Percentiles rank a stretch among this genome's conserved stretches.
Conservation (phyloP, 92 coral and sea anemone genomes). For the Micromussa lordhowensis region DNA sequence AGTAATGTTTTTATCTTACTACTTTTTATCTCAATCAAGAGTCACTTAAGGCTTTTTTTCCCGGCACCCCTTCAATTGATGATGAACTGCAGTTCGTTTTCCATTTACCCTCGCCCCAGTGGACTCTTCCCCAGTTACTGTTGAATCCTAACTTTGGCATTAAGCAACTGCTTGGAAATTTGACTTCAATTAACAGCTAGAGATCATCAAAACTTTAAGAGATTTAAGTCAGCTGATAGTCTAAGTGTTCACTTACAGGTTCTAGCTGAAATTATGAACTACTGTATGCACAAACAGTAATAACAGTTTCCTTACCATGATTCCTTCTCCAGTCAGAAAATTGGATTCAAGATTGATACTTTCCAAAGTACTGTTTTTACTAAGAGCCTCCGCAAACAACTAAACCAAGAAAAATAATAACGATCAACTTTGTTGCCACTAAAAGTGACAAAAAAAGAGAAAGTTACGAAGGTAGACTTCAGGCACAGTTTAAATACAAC, state of each 20-base stretch:
- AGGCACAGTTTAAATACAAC: too few species aligned
- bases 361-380: conserved; percentile 73
- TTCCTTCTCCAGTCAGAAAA: conserved; percentile 87
- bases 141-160: not conserved
- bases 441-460: too few species aligned
- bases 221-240: too few species aligned
- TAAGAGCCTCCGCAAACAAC: conserved; percentile 78
- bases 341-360: conserved; percentile 88
- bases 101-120: not conserved
- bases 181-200: not conserved
- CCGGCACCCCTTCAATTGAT: too few species aligned
- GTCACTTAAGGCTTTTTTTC: too few species aligned
- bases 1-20: too few species aligned
- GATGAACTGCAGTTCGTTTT: not conserved
- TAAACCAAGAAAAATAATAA: not conserved
- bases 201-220: not conserved
- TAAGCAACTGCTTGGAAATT: not conserved
- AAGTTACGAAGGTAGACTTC: too few species aligned
- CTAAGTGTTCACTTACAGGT: too few species aligned
- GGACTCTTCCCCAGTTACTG: not conserved
- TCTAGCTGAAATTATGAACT: too few species aligned
- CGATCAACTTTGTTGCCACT: not conserved
- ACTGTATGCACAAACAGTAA: not conserved
- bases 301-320: conserved; percentile 71
- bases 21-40: too few species aligned